phyloP scores from a whole-genome alignment of 2,888 invertebrate species.

The Ochropleura plecta region DNA sequence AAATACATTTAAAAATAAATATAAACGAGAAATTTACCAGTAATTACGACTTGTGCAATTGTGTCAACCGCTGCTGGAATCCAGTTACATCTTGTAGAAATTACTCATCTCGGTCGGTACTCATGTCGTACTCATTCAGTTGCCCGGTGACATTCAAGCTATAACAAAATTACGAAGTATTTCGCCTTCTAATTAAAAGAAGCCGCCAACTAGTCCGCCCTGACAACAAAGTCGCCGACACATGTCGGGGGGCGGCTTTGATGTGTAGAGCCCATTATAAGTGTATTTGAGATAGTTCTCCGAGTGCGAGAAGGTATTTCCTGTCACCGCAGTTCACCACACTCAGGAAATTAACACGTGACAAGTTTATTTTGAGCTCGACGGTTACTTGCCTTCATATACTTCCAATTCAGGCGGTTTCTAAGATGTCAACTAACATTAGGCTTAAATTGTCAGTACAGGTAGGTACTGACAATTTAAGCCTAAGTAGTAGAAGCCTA shows the following conservation, averaged over 20 bases:
- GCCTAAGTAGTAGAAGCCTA: too few relatives aligned
- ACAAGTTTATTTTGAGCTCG: conserved; percentile 22
- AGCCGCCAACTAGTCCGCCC: not conserved
- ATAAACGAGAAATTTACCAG: too few relatives aligned
- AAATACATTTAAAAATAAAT: too few relatives aligned
- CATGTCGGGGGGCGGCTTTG: not conserved
- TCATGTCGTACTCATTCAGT: too few relatives aligned
- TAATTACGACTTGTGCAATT: too few relatives aligned
- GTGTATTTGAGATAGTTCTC: conserved; percentile 12
- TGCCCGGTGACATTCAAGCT: too few relatives aligned
- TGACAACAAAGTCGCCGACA: not conserved
- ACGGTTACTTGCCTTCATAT: conserved; percentile 13
- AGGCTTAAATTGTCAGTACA: not conserved
- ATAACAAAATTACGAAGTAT: not conserved
- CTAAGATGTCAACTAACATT: not conserved
- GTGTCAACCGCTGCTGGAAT: too few relatives aligned
- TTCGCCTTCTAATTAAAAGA: not conserved
- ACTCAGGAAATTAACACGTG: conserved; percentile 40
- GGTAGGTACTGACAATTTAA: too few relatives aligned
- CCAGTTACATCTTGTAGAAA: too few relatives aligned
- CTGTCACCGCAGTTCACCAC: conserved; percentile 19
- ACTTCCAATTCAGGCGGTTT: not conserved
- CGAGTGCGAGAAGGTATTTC: conserved; percentile 11
- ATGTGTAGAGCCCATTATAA: conserved; percentile 2
- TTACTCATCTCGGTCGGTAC: too few relatives aligned